These are phyloP conservation scores for Seira ritae DNA, from an alignment of 2,888 invertebrate genomes.

Conservation along the genomic window DNA sequence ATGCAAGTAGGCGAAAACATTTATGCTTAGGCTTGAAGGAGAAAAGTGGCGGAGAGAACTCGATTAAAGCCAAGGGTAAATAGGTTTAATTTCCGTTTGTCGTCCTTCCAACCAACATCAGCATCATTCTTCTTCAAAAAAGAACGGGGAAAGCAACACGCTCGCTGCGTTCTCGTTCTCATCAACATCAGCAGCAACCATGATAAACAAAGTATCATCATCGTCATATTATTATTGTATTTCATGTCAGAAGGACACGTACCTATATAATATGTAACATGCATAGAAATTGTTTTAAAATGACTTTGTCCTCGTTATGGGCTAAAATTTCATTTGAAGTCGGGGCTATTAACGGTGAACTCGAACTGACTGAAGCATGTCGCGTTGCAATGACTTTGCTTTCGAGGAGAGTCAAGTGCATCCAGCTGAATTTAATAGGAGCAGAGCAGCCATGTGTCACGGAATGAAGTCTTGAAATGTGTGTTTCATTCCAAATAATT, in stretches of 20 bases:
- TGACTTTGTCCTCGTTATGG: neutral
- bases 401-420: constrained; percentile 30
- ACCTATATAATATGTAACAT: neutral
- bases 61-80: constrained; percentile 72
- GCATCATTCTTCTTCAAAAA: constrained; percentile 31
- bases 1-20: neutral
- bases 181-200: constrained; percentile 49
- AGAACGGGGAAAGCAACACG: constrained; percentile 16
- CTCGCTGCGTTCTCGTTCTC: constrained; percentile 32
- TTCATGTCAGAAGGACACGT: neutral
- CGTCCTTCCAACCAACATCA: constrained; percentile 58
- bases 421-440: constrained; percentile 31
- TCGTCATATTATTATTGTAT: neutral
- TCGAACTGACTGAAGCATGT: constrained; percentile 20
- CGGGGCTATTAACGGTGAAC: constrained; percentile 1
- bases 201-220: constrained; percentile 48
- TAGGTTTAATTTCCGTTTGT: constrained; percentile 73
- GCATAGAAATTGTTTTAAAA: constrained; percentile 6
- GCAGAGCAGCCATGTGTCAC: constrained; percentile 1
- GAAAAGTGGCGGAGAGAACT: constrained; percentile 55
- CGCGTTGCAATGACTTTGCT: constrained; percentile 23
- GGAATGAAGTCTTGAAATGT: neutral
- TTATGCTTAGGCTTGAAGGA: constrained; percentile 12
- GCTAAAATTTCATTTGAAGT: neutral
- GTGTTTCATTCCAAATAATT: too few species aligned